Evolutionary conservation across 2,888 invertebrate genomes (phyloP), one percentile per base, ranked within the genome.

Genomic region (Odontocolon sp.): DNA sequence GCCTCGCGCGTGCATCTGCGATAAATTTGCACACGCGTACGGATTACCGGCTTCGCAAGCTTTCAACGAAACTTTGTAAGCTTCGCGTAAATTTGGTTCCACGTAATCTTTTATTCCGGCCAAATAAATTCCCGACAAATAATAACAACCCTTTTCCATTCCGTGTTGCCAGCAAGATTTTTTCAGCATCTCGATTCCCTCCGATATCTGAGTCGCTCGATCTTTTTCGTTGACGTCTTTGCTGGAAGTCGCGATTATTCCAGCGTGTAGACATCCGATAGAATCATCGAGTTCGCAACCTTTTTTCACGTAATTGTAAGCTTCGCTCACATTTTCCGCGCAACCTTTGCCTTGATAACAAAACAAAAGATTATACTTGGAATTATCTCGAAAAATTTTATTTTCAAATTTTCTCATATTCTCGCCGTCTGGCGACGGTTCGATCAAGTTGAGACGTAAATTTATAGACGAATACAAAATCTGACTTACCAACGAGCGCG

Each of bases 1-100:
- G 9, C 97, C 97, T 87, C 93, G 94, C 31, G 92, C 92, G 88
- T 96, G 96, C 96, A 97, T 97, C 89, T 95, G 94, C 86, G 97
- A 95, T 0, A 98, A 92, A 91, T 98, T 98, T 0, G 95, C 95
- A 91, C 99, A 99, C 0, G 96, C 96, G 86, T 95, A 95, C 88
- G 97, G 94, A 87, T 97, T 95, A 0, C 95, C 96, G 0, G 95
- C 90, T 77, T 97, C 95, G 89, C 99, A 99, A 0, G 95, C 96
- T 89, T 94, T 95, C 70, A 93, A 91, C 0, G 96, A 95, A 85
- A 93, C 95, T 36, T 94, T 91, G 88, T 96, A 96, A 0, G 98
- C 97, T 90, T 96, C 95, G 40, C 92, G 92, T 92, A 94, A 93
- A 86, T 97, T 94, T 78, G 91, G 91, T 56, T 93, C 90, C 0